Evolutionary conservation across 2,113 vertebrate species (phyloP), one percentile per base, ranked within the genome.

Genomic region (Numida meleagris): DNA sequence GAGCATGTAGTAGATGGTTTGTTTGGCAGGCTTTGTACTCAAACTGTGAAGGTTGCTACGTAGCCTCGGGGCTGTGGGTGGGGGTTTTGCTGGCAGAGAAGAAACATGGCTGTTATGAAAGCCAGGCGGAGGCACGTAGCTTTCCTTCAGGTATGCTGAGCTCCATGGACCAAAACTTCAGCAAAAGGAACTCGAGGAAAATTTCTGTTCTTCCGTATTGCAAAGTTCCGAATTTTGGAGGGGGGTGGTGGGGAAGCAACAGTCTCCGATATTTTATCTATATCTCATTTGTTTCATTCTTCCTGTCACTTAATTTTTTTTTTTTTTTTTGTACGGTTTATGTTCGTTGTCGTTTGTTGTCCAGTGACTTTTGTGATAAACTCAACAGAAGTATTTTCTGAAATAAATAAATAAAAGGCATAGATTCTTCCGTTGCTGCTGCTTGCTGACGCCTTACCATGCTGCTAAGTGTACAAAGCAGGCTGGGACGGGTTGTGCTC

Each of bases 381-480:
- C 96, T 95, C 97, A 82, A 81, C 95, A 96, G 95, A 96, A 95
- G 94, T 98, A 98, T 98, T 98, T 98, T 98, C 97, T 97, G 96
- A 97, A 97, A 97, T 97, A 97, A 97, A 93, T 73, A 91, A 98
- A 98, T 97, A 98, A 98, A 98, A 97, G 89, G 95, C 97, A 91
- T 97, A 97, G 97, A 96, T 97, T 97, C 96, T 94, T 97, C 86
- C 85, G 59, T 29, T 14, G 73, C 68, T 77, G 77, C 73, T 24
- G 29, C 72, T 71, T 1, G 5, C 23, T 43, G 71, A 9, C 90
- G 36, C 36, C 84, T 93, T 45, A 14, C 74, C 17, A 3, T 33
- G 45, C 48, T 45, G 42, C 34, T n/a, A 3, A 61, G 9, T 71
- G 88, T 20, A 67, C 65, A 42, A 16, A 75, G 36, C 27, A 18